A percentile compares a stretch with the other conserved stretches of the same genome.
These are phyloP conservation scores for Irena cyanogastra DNA, from an alignment of 2,113 vertebrate species.

Conservation along the genomic window DNA sequence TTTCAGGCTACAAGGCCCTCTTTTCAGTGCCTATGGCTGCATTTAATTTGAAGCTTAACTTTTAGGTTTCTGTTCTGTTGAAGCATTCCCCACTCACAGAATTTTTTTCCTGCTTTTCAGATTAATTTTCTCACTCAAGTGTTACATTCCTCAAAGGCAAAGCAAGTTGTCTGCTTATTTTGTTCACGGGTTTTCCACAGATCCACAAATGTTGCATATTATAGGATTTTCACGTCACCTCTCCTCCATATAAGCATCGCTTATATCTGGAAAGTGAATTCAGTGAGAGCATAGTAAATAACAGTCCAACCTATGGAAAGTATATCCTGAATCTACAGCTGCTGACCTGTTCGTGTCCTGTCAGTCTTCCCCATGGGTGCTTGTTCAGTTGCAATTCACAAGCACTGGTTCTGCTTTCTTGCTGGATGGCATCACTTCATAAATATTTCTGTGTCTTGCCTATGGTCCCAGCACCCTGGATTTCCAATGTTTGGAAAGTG, in stretches of 20 bases:
- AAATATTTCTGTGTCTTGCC: not conserved
- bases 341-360: not conserved
- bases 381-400: not conserved
- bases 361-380: not conserved
- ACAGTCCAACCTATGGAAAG: not conserved
- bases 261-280: not conserved
- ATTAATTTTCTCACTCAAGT: not conserved
- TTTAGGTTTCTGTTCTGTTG: not conserved
- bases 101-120: not conserved
- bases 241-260: not conserved
- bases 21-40: not conserved
- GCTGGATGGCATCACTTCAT: not conserved
- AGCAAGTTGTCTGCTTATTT: not conserved
- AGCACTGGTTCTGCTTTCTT: not conserved
- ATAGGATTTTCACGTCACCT: not conserved
- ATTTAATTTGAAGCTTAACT: not conserved
- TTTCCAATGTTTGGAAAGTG: not conserved
- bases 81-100: accelerated
- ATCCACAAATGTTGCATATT: not conserved
- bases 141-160: not conserved
- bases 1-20: not conserved
- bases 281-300: not conserved
- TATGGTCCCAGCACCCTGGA: not conserved
- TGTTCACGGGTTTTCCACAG: not conserved
- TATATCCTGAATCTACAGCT: not conserved